These are phyloP conservation scores for Cetonia aurata DNA, from an alignment of 2,888 invertebrate species.

Conservation along the genomic window DNA sequence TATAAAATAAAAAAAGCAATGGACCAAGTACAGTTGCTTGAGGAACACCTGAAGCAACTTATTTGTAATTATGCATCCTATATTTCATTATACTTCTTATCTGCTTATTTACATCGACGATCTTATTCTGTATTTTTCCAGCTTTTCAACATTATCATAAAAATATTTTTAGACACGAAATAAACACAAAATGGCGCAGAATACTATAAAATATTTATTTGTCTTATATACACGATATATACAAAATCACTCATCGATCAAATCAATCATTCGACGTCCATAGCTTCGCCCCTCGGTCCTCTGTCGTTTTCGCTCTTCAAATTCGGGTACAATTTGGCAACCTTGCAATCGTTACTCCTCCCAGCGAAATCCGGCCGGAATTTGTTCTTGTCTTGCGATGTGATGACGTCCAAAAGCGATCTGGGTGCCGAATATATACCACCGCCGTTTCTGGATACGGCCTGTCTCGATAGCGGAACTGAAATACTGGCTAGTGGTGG, in stretches of 20 bases:
- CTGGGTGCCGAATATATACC: slow-evolving; percentile 62
- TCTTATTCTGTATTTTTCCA: no score
- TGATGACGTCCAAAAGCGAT: slow-evolving; percentile 79
- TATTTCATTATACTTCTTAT: no score
- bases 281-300: slow-evolving; percentile 64
- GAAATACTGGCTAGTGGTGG: slow-evolving; percentile 69
- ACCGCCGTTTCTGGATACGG: slow-evolving; percentile 55
- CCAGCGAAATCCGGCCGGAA: slow-evolving; percentile 73
- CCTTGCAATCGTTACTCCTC: slow-evolving; percentile 69
- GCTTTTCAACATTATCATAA: no score
- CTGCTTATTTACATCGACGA: no score
- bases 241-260: no score
- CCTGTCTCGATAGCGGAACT: slow-evolving; percentile 54
- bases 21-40: no score
- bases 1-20: no score
- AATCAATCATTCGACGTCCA: slow-evolving; percentile 53
- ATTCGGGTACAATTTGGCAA: slow-evolving; percentile 82
- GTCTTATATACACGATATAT: slow-evolving; percentile 5
- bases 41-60: no score
- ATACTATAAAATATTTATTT: not conserved
- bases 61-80: no score
- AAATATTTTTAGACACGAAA: no score
- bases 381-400: slow-evolving; percentile 68
- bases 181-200: no score
- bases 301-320: slow-evolving; percentile 70